Evolutionary conservation across 1,140 invertebrate species (phyloP), one percentile per base, ranked within the genome.

Genomic region (Coenobita brevimanus): DNA sequence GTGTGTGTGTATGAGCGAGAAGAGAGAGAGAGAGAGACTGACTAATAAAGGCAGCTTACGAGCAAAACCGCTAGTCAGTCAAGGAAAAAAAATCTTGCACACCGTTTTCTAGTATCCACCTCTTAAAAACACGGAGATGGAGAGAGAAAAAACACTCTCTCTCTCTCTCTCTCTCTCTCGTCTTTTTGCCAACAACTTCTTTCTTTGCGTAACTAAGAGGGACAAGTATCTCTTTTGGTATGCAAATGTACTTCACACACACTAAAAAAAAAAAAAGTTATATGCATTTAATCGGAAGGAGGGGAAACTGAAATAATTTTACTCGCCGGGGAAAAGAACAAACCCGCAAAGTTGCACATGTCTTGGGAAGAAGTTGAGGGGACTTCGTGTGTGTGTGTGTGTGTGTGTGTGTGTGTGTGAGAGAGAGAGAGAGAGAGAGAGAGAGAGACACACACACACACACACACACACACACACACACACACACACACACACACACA

Each of bases 151-250:
- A 0, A 0, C 71, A 24, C 36, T 10, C 71, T 8, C 64, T 67
- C 64, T 41, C 71, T 36, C 71, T 2, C 13, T 38, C 54, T n/a
- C n/a, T n/a, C 41, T 38, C 76, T 80, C 54, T 24, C 76, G 4
- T 33, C 54, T 36, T 57, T 36, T 33, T 54, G 27, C 54, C 21
- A 79, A 30, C 79, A 73, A 86, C 79, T 86, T 75, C 79, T 86
- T 80, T 86, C 83, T 86, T 86, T 78, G 79, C 78, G 73, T 86
- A 86, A 86, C 83, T 86, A 86, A 86, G 83, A 86, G 83, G 75
- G 83, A 86, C 83, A 86, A 86, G 83, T 86, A 86, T 86, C 83
- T 86, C 83, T 86, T 86, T 86, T 86, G 83, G 83, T 86, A 86
- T 86, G 83, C 75, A 86, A 86, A 86, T 86, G 78, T 79, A 60